Percentiles rank a stretch among this genome's conserved stretches.
These are phyloP conservation scores for Drosophila sp. DNA, from an alignment of 1,140 invertebrate genomes.

Conservation along the genomic window DNA sequence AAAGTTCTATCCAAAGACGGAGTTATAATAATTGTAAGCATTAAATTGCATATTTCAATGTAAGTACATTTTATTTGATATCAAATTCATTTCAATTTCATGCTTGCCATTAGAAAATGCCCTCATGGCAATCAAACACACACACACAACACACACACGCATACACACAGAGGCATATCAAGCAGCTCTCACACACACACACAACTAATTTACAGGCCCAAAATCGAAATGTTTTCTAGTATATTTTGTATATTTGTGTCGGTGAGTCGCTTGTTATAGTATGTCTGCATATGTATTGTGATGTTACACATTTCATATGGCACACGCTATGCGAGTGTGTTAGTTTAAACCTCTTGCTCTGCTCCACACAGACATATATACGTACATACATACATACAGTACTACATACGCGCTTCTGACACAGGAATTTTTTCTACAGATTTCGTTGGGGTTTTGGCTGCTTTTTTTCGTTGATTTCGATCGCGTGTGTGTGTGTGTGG, in stretches of 20 bases:
- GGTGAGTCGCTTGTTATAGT: conserved; percentile 52
- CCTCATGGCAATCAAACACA: conserved; percentile 57
- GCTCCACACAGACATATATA: conserved; percentile 1
- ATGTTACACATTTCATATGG: conserved; percentile 77
- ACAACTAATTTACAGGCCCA: conserved; percentile 31
- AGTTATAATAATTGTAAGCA: conserved; percentile 28
- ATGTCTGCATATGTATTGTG: conserved; percentile 37
- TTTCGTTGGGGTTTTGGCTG: conserved; percentile 54
- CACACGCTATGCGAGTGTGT: conserved; percentile 60
- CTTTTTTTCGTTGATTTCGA: conserved; percentile 65
- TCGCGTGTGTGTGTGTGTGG: conserved; percentile 48
- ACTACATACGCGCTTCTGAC: conserved; percentile 39
- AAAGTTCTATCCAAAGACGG: too few species aligned
- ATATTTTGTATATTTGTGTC: conserved; percentile 46
- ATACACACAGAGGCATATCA: conserved; percentile 48
- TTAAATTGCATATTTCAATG: conserved; percentile 47
- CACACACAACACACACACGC: conserved; percentile 31
- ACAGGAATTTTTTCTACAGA: conserved; percentile 65
- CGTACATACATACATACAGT: conserved; percentile 4
- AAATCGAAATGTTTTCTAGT: conserved; percentile 55
- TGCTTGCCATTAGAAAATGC: conserved; percentile 67
- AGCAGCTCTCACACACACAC: conserved; percentile 41
- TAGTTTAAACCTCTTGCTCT: conserved; percentile 27
- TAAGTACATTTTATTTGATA: conserved; percentile 65
- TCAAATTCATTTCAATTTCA: conserved; percentile 73